Percentiles rank a stretch among this genome's conserved stretches.
Evolutionary conservation across 2,113 vertebrate genomes (phyloP).

Genomic region (Piaya cayana): DNA sequence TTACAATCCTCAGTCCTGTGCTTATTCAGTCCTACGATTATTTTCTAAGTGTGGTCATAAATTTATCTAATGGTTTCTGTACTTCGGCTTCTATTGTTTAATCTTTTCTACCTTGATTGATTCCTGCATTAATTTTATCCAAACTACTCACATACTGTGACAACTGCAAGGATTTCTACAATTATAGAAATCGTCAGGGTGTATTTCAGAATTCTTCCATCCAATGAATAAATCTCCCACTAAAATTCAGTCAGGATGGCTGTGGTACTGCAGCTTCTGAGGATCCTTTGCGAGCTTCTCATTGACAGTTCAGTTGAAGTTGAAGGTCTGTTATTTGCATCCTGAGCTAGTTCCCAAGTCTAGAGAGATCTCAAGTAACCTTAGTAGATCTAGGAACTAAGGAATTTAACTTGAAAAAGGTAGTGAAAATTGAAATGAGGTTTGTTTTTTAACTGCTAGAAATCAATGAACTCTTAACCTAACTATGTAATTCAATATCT

Average conservation of each 20-base stretch:
- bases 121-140: background rate
- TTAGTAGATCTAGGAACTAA: background rate
- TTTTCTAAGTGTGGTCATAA: background rate
- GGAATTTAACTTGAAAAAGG: background rate
- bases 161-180: background rate
- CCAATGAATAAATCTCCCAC: background rate
- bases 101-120: background rate
- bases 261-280: background rate
- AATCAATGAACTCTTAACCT: background rate
- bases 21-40: background rate
- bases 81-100: background rate
- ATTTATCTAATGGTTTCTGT: background rate
- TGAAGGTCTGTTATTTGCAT: background rate
- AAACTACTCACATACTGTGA: background rate
- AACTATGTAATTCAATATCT: background rate
- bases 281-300: background rate
- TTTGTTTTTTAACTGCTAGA: background rate
- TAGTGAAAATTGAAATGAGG: background rate
- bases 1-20: background rate
- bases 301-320: background rate
- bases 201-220: background rate
- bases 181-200: background rate
- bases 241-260: background rate
- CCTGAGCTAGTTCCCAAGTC: background rate
- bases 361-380: background rate